Evolutionary conservation across 2,888 invertebrate genomes (phyloP), one percentile per base, ranked within the genome.

Genomic region (Lapara coniferarum): DNA sequence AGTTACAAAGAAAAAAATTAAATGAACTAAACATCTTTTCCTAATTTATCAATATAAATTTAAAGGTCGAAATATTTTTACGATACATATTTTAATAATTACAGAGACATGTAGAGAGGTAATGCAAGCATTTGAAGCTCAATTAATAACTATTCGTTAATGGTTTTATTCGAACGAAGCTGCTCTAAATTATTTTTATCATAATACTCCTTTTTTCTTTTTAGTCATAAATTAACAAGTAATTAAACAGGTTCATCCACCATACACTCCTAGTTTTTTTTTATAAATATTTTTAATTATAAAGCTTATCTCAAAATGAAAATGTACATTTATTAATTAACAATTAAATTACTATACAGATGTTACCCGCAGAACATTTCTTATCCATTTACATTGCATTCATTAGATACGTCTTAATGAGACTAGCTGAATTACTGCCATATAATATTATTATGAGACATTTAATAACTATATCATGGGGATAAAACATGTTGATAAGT

Each of bases 341-440:
- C 10, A 56, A n/a, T 37, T 46, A 46, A 63, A 63, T 19, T 12
- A 30, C 57, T n/a, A 3, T 55, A 19, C 10, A 55, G 19, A 55
- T 59, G 46, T 63, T 49, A 6, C 7, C 19, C 16, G 19, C 19
- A 19, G 13, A 46, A 16, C 13, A 6, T 63, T 49, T 13, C 46
- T 49, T 19, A 13, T 49, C 49, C 19, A 63, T 25, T 57, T 49
- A 63, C 10, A 49, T 19, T 1, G 63, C 46, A 46, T 49, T 46
- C 16, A 63, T 63, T 63, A 63, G 16, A 46, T 58, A 58, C 16
- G 44, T 19, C 59, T 63, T 63, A 46, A 63, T 46, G 8, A 58
- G 30, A 58, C 30, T 46, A 59, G 16, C 5, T 13, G 4, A 55
- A 63, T 19, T 49, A n/a, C n/a, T 14, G 12, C 37, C 12, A 1